Evolutionary conservation across 2,113 vertebrate species (phyloP).

Genomic region (Agapornis roseicollis): DNA sequence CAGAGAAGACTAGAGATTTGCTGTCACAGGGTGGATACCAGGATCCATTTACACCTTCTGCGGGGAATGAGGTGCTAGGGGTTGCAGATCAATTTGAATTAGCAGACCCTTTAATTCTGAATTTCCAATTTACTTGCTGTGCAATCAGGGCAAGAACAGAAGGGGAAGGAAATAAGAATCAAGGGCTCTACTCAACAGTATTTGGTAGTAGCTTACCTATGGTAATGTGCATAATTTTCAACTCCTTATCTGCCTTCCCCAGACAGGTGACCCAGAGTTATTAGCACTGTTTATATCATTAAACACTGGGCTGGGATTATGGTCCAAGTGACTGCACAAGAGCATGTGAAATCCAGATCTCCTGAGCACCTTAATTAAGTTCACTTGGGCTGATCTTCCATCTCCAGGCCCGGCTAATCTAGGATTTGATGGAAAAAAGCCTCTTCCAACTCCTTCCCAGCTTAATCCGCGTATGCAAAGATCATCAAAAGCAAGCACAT

Average conservation of each 20-base stretch:
- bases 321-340: neutral
- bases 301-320: conserved; percentile 58
- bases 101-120: conserved; percentile 10
- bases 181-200: neutral
- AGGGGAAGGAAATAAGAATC: conserved; percentile 44
- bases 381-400: conserved; percentile 33
- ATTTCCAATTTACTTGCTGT: conserved; percentile 44
- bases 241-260: conserved; percentile 72
- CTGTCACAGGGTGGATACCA: neutral
- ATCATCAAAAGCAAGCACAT: neutral
- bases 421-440: conserved; percentile 2
- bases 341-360: conserved; percentile 22
- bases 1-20: neutral
- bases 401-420: conserved; percentile 32
- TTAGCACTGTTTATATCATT: conserved; percentile 66
- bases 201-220: conserved; percentile 55
- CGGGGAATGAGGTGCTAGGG: neutral
- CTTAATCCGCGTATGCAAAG: neutral
- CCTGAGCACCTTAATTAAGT: conserved; percentile 11
- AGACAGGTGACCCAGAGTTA: conserved; percentile 74
- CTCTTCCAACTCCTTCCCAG: neutral
- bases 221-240: conserved; percentile 65
- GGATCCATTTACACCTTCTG: conserved; percentile 35
- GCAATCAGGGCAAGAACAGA: conserved; percentile 34
- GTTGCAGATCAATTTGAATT: conserved; percentile 40